Base-by-base conservation (phyloP, 2,113 vertebrate genomes). In the Tinamus guttatus region DNA sequence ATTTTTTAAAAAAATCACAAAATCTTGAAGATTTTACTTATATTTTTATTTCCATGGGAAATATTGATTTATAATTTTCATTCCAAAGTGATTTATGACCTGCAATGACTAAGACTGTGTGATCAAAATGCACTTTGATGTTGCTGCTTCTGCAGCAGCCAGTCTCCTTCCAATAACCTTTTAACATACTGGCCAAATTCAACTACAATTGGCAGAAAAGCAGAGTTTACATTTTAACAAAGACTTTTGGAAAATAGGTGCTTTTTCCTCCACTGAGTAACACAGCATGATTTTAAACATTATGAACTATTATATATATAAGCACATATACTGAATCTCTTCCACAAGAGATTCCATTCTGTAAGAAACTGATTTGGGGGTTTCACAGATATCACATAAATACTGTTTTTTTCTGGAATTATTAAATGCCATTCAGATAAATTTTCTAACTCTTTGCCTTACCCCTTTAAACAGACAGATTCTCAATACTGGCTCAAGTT, bases 271-370 rank as follows among this genome's bases (percentile, higher is more conserved):
- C 24, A 56, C 16, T 25, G 16, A 63, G 9, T n/a, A 7, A 64
- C 40, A 14, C 11, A 40, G 27, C 2, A 32, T 40, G 2, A 59
- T 16, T 71, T 41, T 40, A 71, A 34, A 2, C 3, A 5, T n/a
- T 34, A 8, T 62, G 41, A 41, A 10, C 11, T 41, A 40, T 69
- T 60, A 5, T 41, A 36, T 22, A 70, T 12, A 25, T 13, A 6
- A 3, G 1, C 8, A 13, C 20, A 30, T 32, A 20, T 32, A 10
- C 38, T 30, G 20, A 5, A 38, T 4, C 7, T 82, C 7, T 56
- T 2, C 0, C 15, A 62, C 3, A 41, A 40, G 4, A 40, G 4
- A 40, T 8, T n/a, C 4, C 47, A 6, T 41, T 81, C 18, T 63
- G 32, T 30, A 60, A 74, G 5, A 56, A 13, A 51, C 2, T 40